phyloP scores from a whole-genome alignment of 2,888 invertebrate genomes.

The Melangyna quadrimaculata region DNA sequence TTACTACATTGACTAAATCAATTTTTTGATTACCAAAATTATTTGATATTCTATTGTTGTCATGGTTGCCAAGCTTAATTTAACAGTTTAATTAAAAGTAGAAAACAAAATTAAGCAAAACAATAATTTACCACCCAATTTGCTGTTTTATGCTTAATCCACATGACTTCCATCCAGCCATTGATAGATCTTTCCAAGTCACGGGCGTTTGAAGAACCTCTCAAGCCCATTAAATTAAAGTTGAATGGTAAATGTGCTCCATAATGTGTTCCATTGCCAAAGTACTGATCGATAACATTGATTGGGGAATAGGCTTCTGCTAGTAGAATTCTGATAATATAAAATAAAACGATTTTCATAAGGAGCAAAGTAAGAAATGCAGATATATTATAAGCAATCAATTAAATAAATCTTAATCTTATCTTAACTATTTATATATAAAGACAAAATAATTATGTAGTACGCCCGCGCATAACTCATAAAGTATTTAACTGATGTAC shows the following conservation, averaged over 20 bases:
- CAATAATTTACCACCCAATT: conserved; percentile 86
- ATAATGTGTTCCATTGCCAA: conserved; percentile 81
- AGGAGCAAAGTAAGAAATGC: too few relatives aligned
- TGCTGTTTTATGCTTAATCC: conserved; percentile 81
- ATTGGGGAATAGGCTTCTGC: conserved; percentile 84
- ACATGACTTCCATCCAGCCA: conserved; percentile 84
- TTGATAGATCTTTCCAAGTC: conserved; percentile 82
- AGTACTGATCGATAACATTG: conserved; percentile 83
- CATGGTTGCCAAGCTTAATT: conserved; percentile 85
- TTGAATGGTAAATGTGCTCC: conserved; percentile 86
- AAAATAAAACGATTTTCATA: neutral
- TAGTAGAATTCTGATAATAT: conserved; percentile 81
- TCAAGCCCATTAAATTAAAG: conserved; percentile 83
- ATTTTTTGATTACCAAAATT: conserved; percentile 85
- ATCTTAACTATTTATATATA: too few relatives aligned
- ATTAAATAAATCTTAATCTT: too few relatives aligned
- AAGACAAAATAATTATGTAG: too few relatives aligned
- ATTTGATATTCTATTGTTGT: conserved; percentile 84
- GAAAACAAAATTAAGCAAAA: too few relatives aligned
- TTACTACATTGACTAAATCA: conserved; percentile 86
- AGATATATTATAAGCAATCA: too few relatives aligned
- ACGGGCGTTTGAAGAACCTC: conserved; percentile 82
- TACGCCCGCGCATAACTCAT: too few relatives aligned
- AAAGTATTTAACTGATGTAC: too few relatives aligned
- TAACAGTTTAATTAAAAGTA: neutral